Percentiles rank a stretch among this genome's conserved stretches.
phyloP scores from a whole-genome alignment of 2,113 vertebrate genomes.

The Brachionichthys hirsutus region DNA sequence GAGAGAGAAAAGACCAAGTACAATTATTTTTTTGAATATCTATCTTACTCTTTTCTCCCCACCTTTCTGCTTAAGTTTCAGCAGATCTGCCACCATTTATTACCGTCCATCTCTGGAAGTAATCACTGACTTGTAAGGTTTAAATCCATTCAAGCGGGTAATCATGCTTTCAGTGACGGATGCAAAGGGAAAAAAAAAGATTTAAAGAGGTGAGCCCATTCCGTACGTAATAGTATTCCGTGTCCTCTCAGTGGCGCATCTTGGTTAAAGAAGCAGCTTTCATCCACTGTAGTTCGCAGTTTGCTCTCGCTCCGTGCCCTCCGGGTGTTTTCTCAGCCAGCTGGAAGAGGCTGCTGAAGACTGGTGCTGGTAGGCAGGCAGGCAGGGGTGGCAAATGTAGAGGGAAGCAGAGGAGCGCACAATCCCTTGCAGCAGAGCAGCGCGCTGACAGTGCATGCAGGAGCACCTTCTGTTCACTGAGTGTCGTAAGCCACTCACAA shows the following conservation, averaged over 20 bases:
- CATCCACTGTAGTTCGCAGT: constrained; percentile 58
- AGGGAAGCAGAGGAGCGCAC: constrained; percentile 76
- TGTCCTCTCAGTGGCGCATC: constrained; percentile 58
- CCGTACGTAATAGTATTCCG: constrained; percentile 64
- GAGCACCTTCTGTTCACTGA: constrained; percentile 96
- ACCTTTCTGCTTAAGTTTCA: constrained; percentile 80
- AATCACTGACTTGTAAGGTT: constrained; percentile 76
- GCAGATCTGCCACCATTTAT: constrained; percentile 80
- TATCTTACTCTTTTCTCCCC: constrained; percentile 53
- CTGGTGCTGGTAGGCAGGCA: constrained; percentile 75
- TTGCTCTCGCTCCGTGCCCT: constrained; percentile 50
- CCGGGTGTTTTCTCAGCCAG: constrained; percentile 58
- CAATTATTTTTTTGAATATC: constrained; percentile 26
- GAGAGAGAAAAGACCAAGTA: constrained; percentile 37
- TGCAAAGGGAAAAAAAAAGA: constrained; percentile 43
- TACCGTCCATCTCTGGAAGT: constrained; percentile 84
- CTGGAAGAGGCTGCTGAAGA: constrained; percentile 73
- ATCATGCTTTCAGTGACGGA: constrained; percentile 76
- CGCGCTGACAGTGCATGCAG: constrained; percentile 89
- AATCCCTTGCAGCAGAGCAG: constrained; percentile 86
- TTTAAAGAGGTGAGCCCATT: constrained; percentile 61
- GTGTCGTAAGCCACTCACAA: constrained; percentile 99
- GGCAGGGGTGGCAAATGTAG: constrained; percentile 80
- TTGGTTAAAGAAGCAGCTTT: constrained; percentile 41
- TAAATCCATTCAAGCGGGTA: constrained; percentile 80